Conservation (phyloP, 92 coral and sea anemone species). For the Paramuricea clavata region DNA sequence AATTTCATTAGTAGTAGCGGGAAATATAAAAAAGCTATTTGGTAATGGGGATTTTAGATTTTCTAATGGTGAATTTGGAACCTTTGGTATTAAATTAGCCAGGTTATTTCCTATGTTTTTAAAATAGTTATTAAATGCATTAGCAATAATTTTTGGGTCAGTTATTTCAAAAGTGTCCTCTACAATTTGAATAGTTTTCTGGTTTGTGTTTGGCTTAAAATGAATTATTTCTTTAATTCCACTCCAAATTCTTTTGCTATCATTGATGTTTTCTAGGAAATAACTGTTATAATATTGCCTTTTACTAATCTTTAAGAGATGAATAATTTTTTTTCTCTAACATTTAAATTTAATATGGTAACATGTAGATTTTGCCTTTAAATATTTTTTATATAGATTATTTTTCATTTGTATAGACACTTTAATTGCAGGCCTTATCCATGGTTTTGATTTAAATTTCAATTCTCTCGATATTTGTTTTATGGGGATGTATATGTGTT, state of each 20-base stretch:
- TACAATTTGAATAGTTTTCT: constrained; percentile 38
- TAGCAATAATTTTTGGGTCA: constrained; percentile 38
- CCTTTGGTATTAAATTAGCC: constrained; percentile 42
- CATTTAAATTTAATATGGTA: constrained; percentile 44
- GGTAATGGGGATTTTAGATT: neutral
- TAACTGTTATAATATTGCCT: constrained; percentile 47
- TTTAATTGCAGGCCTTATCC: constrained; percentile 64
- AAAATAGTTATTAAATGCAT: constrained; percentile 61
- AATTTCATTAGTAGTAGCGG: constrained; percentile 32
- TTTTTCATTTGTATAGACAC: constrained; percentile 56
- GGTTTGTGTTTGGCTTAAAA: constrained; percentile 47
- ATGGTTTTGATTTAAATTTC: constrained; percentile 56
- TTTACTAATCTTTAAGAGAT: constrained; percentile 56
- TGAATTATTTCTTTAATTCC: constrained; percentile 68
- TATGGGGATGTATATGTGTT: constrained; percentile 60
- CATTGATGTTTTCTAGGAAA: constrained; percentile 21
- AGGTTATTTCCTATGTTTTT: constrained; percentile 42
- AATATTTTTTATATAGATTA: constrained; percentile 28
- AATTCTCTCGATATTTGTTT: constrained; percentile 63
- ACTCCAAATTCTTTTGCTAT: constrained; percentile 51
- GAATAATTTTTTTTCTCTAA: constrained; percentile 57
- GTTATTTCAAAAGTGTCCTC: constrained; percentile 40
- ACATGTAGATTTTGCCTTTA: constrained; percentile 34
- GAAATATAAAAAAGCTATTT: constrained; percentile 14
- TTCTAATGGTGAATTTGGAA: constrained; percentile 9